These are phyloP conservation scores for Mormyrus lacerda DNA, from an alignment of 2,113 vertebrate genomes.

Conservation along the genomic window DNA sequence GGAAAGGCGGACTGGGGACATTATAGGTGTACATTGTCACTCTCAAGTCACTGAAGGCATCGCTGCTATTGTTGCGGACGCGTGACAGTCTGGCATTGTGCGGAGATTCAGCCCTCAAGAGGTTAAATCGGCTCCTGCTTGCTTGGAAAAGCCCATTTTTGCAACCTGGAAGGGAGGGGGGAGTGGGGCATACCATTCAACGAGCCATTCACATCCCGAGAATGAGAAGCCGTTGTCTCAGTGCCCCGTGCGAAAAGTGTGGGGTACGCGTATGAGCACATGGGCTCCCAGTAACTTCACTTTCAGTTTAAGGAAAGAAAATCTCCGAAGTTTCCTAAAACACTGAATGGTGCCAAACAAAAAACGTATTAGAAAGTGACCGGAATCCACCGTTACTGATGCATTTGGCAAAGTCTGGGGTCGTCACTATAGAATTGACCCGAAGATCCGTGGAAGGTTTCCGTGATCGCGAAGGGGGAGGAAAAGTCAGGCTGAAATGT, in stretches of 20 bases:
- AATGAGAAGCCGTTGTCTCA: conserved; percentile 13
- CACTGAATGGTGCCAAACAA: neutral
- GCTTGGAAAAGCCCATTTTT: conserved; percentile 15
- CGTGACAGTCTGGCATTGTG: neutral
- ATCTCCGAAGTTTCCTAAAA: neutral
- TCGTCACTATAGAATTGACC: neutral
- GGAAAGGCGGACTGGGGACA: neutral
- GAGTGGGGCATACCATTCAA: conserved; percentile 19
- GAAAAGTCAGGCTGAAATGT: conserved; percentile 2
- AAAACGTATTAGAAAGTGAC: neutral
- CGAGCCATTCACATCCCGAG: neutral
- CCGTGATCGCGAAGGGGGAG: neutral
- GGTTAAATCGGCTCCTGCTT: conserved; percentile 16
- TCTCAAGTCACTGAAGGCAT: neutral
- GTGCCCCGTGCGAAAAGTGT: conserved; percentile 9
- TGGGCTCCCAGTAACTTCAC: neutral
- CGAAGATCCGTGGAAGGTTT: neutral
- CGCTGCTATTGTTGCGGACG: neutral
- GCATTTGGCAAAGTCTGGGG: neutral
- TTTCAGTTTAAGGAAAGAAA: neutral
- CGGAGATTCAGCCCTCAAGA: neutral
- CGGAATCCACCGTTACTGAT: neutral
- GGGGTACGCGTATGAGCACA: neutral
- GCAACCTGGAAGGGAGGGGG: neutral
- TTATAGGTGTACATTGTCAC: neutral